These are phyloP conservation scores for Drosophila chauvacae DNA, from an alignment of 1,140 invertebrate genomes.

Conservation along the genomic window DNA sequence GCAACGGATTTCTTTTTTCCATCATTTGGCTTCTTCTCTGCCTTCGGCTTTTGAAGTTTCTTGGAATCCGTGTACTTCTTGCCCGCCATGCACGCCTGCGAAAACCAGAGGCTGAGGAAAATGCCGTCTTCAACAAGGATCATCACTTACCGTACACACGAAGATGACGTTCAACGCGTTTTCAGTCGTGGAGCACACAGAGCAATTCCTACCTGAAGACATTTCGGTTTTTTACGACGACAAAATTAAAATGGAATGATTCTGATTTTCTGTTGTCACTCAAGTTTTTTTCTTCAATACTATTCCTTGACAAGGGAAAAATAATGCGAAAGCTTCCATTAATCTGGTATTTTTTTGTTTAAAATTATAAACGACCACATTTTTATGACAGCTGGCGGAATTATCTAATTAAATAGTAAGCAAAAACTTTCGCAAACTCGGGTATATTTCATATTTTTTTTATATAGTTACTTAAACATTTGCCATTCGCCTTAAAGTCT, in stretches of 20 bases:
- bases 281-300: neutral
- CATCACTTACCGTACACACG: neutral
- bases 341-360: neutral
- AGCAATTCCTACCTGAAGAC: neutral
- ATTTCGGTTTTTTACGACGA: neutral
- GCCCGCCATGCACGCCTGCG: neutral
- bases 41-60: neutral
- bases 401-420: too few relatives aligned
- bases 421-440: too few relatives aligned
- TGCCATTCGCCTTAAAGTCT: too few relatives aligned
- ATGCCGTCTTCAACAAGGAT: neutral
- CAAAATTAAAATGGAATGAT: neutral
- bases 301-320: neutral
- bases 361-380: too few relatives aligned
- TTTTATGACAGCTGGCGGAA: too few relatives aligned
- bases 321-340: neutral
- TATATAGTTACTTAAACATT: too few relatives aligned
- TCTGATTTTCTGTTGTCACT: neutral
- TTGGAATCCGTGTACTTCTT: neutral
- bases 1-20: neutral
- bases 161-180: neutral
- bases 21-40: neutral
- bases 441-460: too few relatives aligned
- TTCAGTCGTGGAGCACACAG: neutral
- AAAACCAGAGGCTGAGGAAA: neutral